Evolutionary conservation across 1,140 invertebrate species (phyloP).

Genomic region (Diorhabda elongata): DNA sequence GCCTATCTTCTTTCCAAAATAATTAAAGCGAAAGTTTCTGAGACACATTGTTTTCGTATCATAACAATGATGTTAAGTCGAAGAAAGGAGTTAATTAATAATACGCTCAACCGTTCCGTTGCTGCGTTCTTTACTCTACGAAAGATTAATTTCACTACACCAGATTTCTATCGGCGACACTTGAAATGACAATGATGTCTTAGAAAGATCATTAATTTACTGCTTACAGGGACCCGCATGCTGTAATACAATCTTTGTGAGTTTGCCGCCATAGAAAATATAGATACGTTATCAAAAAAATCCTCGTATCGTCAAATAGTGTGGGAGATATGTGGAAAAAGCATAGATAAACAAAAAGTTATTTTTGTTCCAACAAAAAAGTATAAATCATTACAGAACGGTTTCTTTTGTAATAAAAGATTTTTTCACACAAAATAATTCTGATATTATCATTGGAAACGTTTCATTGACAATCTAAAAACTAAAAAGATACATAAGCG

Average conservation of each 20-base stretch:
- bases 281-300: not conserved
- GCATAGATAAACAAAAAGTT: not conserved
- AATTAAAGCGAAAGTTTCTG: not conserved
- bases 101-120: constrained; percentile 23
- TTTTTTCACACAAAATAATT: too few species aligned
- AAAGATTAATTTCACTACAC: constrained; percentile 30
- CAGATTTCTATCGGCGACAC: constrained; percentile 32
- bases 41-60: constrained; percentile 21
- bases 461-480: not conserved
- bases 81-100: constrained; percentile 37
- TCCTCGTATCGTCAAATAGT: not conserved
- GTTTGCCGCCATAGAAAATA: not conserved
- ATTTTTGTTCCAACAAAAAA: constrained; percentile 4
- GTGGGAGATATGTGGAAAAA: not conserved
- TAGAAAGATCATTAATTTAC: constrained; percentile 27
- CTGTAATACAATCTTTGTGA: not conserved
- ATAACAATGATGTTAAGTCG: constrained; percentile 33
- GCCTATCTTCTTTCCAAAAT: not conserved
- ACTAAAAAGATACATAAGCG: not conserved
- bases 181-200: constrained; percentile 34
- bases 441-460: not conserved
- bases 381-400: not conserved
- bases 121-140: constrained; percentile 23
- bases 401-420: too few species aligned
- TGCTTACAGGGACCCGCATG: constrained; percentile 15